phyloP scores from a whole-genome alignment of 2,113 vertebrate genomes.

The Reinhardtius hippoglossoides region DNA sequence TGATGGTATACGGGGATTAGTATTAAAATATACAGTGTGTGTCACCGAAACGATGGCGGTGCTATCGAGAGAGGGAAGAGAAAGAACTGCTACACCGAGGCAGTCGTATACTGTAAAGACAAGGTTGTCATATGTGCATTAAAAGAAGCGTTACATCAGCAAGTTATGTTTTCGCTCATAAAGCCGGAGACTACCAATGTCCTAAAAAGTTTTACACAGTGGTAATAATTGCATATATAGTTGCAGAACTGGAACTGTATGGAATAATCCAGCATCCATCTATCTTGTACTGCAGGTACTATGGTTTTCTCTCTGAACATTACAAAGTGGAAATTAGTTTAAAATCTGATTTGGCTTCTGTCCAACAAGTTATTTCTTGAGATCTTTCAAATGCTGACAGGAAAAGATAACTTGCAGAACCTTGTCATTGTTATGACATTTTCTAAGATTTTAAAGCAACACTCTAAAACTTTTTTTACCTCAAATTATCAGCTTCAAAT shows the following conservation, averaged over 20 bases:
- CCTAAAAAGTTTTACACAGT: not conserved
- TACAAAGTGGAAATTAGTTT: too few species aligned
- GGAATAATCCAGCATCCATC: not conserved
- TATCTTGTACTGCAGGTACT: not conserved
- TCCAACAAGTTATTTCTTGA: not conserved
- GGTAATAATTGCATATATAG: not conserved
- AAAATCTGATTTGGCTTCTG: too few species aligned
- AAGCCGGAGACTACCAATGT: not conserved
- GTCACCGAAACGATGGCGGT: slow-evolving; percentile 42
- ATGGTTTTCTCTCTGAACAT: not conserved
- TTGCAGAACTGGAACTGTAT: not conserved
- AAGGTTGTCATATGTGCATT: slow-evolving; percentile 46
- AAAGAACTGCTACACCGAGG: not conserved
- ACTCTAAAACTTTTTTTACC: not conserved
- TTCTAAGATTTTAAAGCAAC: too few species aligned
- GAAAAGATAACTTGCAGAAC: not conserved
- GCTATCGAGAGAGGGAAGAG: slow-evolving; percentile 45
- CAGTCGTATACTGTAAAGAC: slow-evolving; percentile 26
- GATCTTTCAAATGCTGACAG: not conserved
- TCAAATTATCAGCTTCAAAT: too few species aligned
- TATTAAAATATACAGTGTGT: slow-evolving; percentile 70
- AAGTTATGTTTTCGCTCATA: not conserved
- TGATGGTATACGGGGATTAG: slow-evolving; percentile 75
- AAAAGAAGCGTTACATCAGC: slow-evolving; percentile 13
- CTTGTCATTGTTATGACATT: too few species aligned